Base-by-base conservation (phyloP, 1,140 invertebrate genomes). In the Campoletis sonorensis region DNA sequence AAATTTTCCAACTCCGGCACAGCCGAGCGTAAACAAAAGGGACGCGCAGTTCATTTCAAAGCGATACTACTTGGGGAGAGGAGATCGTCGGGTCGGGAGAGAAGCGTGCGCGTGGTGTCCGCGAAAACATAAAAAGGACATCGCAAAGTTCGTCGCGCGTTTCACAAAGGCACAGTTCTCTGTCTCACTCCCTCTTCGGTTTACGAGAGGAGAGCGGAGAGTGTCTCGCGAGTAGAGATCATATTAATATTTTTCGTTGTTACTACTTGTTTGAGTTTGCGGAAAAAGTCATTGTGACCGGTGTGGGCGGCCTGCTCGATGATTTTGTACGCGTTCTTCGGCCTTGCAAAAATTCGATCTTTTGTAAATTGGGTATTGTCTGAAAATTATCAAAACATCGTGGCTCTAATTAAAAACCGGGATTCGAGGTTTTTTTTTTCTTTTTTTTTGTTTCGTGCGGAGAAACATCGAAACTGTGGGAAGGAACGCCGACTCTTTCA, bases 1-100 rank as follows among this genome's bases (percentile, higher is more conserved):
- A 13, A 4, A 68, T 23, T 58, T 58, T 11, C 21, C 18, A 58
- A 18, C 18, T 23, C 18, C 18, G 54, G 10, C 21, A 45, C 13
- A 45, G 33, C 18, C 4, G 23, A 71, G 68, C 7, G 68, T 71
- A 71, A 71, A 71, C 68, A 71, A 71, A 71, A 71, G 68, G 68
- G 68, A 71, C 68, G 68, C 68, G 68, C 68, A 71, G 68, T 71
- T 71, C 68, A 71, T 33, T 71, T 71, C 68, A 71, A 71, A 71
- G 68, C 21, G 68, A 30, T 58, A 58, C 54, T 58, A 23, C 54
- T n/a, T 58, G 54, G 18, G 54, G 13, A 58, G 40, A 45, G 40
- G 40, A 11, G 40, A 45, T 45, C 40, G 40, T 45, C 40, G 23
- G 23, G 40, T 45, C 40, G 23, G 23, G 16, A 40, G 40, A 73